A percentile compares a stretch with the other conserved stretches of the same genome.
Conservation (phyloP, 2,888 invertebrate species). For the Acronicta psi region DNA sequence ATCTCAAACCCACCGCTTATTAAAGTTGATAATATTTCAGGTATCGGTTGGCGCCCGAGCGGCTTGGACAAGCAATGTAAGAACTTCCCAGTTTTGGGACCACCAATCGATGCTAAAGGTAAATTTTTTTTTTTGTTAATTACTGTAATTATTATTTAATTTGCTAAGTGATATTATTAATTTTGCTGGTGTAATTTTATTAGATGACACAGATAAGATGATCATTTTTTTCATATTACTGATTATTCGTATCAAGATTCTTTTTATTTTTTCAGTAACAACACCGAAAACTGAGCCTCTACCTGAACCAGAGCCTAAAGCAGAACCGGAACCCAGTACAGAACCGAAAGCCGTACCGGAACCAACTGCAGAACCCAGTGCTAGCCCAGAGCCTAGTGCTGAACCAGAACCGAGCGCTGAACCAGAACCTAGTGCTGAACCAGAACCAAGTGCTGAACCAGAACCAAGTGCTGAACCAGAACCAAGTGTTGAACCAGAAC, state of each 20-base stretch:
- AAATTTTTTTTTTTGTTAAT: slow-evolving; percentile 4
- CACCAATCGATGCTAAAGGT: slow-evolving; percentile 74
- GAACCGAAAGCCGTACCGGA: slow-evolving; percentile 45
- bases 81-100: slow-evolving; percentile 92
- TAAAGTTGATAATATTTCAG: slow-evolving; percentile 85
- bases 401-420: slow-evolving; percentile 64
- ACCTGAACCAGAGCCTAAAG: slow-evolving; percentile 64
- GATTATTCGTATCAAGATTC: too few species aligned
- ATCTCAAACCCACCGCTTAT: too few species aligned
- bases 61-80: slow-evolving; percentile 93
- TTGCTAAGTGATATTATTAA: too few species aligned
- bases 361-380: slow-evolving; percentile 51
- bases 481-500: slow-evolving; percentile 76
- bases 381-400: slow-evolving; percentile 59
- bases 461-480: slow-evolving; percentile 69
- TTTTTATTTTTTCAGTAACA: slow-evolving; percentile 59
- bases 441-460: slow-evolving; percentile 70
- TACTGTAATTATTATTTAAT: too few species aligned
- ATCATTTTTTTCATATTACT: too few species aligned
- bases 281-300: slow-evolving; percentile 62
- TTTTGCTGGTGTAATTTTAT: too few species aligned
- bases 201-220: too few species aligned
- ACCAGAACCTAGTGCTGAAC: slow-evolving; percentile 69
- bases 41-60: slow-evolving; percentile 97
- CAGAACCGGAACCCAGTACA: slow-evolving; percentile 66